Evolutionary conservation across 2,888 invertebrate genomes (phyloP).

Genomic region (Leptogaster cylindrica): DNA sequence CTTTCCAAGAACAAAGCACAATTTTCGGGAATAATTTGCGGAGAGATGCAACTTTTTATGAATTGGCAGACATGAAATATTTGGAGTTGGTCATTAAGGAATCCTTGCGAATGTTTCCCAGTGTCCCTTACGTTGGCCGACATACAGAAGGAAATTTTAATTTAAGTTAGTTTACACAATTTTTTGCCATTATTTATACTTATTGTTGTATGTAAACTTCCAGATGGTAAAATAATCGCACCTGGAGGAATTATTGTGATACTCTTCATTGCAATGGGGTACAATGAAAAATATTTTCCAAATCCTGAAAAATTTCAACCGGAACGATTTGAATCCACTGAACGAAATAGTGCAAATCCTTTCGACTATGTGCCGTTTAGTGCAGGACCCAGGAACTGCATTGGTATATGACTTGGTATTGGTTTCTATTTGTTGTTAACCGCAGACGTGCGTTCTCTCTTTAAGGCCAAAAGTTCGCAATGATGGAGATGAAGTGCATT

Average conservation of each 20-base stretch:
- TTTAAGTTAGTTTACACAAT: slow-evolving; percentile 57
- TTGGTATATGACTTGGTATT: too few relatives aligned
- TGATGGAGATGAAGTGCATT: slow-evolving; percentile 66
- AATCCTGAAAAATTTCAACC: slow-evolving; percentile 61
- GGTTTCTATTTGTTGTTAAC: too few relatives aligned
- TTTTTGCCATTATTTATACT: too few relatives aligned
- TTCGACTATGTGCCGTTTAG: not conserved
- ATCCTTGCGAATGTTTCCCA: slow-evolving; percentile 56
- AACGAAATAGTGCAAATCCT: slow-evolving; percentile 50
- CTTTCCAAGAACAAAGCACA: slow-evolving; percentile 62
- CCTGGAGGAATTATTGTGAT: slow-evolving; percentile 52
- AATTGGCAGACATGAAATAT: slow-evolving; percentile 57
- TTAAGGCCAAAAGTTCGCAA: slow-evolving; percentile 63
- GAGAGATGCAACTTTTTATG: slow-evolving; percentile 53
- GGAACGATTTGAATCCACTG: slow-evolving; percentile 63
- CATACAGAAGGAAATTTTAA: slow-evolving; percentile 52
- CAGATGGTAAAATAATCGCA: slow-evolving; percentile 57
- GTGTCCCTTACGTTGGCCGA: slow-evolving; percentile 56
- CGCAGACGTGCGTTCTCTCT: too few relatives aligned
- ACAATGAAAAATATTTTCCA: slow-evolving; percentile 54
- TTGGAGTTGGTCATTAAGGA: slow-evolving; percentile 58
- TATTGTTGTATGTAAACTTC: too few relatives aligned
- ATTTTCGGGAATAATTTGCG: slow-evolving; percentile 59
- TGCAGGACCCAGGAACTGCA: slow-evolving; percentile 2
- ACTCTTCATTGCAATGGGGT: slow-evolving; percentile 53